A percentile compares a stretch with the other conserved stretches of the same genome.
These are phyloP conservation scores for Bostrychus sinensis DNA, from an alignment of 2,113 vertebrate species.

Conservation along the genomic window DNA sequence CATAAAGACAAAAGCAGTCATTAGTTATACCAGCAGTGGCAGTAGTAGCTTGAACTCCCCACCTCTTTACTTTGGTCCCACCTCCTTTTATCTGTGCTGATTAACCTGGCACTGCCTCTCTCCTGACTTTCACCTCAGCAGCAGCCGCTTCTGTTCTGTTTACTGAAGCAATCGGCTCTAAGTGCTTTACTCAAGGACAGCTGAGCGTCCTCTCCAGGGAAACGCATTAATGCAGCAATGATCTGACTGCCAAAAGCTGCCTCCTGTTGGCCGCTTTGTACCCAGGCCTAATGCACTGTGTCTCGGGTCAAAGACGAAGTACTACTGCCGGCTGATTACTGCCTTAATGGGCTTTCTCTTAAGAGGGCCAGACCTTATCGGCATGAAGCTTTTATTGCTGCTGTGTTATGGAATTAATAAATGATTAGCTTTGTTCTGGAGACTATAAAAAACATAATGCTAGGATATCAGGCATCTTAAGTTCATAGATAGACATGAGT, in stretches of 20 bases:
- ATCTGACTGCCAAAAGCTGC: conserved; percentile 66
- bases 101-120: conserved; percentile 17
- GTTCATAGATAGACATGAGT: no score
- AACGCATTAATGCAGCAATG: conserved; percentile 70
- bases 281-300: conserved; percentile 53
- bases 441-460: background rate
- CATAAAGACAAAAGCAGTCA: no score
- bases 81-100: background rate
- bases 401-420: conserved; percentile 29
- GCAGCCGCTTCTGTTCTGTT: conserved; percentile 36
- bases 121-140: conserved; percentile 25
- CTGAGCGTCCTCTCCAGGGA: conserved; percentile 67
- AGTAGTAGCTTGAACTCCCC: no score
- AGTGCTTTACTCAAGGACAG: conserved; percentile 78
- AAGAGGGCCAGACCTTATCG: conserved; percentile 54
- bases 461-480: conserved; percentile 18
- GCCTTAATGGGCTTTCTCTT: conserved; percentile 66
- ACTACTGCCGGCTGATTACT: conserved; percentile 52
- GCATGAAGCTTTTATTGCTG: conserved; percentile 20
- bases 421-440: conserved; percentile 13
- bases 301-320: conserved; percentile 23
- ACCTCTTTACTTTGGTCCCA: no score
- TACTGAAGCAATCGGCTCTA: conserved; percentile 70
- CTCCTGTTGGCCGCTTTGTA: conserved; percentile 25
- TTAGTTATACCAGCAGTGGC: no score